Evolutionary conservation across 2,113 vertebrate species (phyloP).

Genomic region (Psephotus haematonotus): DNA sequence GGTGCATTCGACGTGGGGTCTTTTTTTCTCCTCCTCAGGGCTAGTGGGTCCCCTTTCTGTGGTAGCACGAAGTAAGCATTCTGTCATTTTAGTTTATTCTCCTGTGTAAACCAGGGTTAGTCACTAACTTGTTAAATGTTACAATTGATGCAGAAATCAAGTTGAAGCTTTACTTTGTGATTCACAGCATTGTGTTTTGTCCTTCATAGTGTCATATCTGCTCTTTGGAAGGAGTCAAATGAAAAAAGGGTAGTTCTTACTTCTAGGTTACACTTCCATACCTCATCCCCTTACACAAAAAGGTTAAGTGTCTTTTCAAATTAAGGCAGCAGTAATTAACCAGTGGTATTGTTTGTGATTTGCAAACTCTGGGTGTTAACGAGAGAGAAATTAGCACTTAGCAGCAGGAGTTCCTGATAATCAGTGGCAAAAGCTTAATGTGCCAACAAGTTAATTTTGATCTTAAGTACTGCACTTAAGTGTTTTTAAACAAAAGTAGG

Average conservation of each 20-base stretch:
- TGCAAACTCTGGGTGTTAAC: constrained; percentile 62
- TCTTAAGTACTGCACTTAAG: constrained; percentile 62
- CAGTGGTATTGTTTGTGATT: constrained; percentile 66
- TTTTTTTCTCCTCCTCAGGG: not conserved
- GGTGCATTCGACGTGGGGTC: not conserved
- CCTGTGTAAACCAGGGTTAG: not conserved
- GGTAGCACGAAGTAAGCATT: not conserved
- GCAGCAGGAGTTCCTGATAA: constrained; percentile 64
- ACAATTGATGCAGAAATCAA: not conserved
- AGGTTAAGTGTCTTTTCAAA: constrained; percentile 69
- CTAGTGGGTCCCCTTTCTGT: not conserved
- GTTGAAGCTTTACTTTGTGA: not conserved
- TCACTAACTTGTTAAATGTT: not conserved
- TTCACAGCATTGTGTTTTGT: not conserved
- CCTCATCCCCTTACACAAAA: constrained; percentile 21
- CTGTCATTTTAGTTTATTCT: not conserved
- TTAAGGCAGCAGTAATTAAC: constrained; percentile 72
- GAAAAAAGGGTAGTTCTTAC: constrained; percentile 5
- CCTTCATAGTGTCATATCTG: not conserved
- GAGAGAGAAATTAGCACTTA: constrained; percentile 71
- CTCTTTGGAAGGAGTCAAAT: not conserved
- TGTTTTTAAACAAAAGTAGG: constrained; percentile 18
- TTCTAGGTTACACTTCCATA: constrained; percentile 25
- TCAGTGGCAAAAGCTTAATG: constrained; percentile 60
- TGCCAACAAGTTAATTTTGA: constrained; percentile 68